These are phyloP conservation scores for Drosophila quadrilineata DNA, from an alignment of 1,140 invertebrate genomes.

Conservation along the genomic window DNA sequence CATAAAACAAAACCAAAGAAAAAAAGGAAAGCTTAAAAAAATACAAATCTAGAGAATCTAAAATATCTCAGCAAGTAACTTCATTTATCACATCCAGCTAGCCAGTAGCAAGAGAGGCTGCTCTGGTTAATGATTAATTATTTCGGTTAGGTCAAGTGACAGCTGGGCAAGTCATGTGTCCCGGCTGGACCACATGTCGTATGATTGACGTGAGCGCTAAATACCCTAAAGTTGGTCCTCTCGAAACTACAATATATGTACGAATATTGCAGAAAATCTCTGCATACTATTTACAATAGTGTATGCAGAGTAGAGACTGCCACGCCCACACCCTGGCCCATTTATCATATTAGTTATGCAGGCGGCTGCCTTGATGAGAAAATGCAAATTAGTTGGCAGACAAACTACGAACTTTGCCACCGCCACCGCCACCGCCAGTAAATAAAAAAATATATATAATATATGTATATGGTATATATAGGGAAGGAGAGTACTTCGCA, in stretches of 20 bases:
- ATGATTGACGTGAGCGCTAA: slow-evolving; percentile 73
- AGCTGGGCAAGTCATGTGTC: not conserved
- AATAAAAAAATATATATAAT: slow-evolving; percentile 53
- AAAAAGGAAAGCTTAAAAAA: slow-evolving; percentile 8
- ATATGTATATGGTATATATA: too few species aligned
- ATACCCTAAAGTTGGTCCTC: slow-evolving; percentile 38
- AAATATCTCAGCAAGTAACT: slow-evolving; percentile 13
- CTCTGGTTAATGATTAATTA: slow-evolving; percentile 66
- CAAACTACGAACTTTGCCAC: slow-evolving; percentile 63
- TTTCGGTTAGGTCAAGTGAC: not conserved
- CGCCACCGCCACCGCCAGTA: slow-evolving; percentile 39
- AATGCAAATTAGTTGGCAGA: slow-evolving; percentile 72
- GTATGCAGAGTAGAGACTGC: slow-evolving; percentile 16
- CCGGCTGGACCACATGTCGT: slow-evolving; percentile 65
- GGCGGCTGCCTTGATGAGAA: slow-evolving; percentile 72
- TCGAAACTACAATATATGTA: slow-evolving; percentile 7
- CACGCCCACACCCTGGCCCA: not conserved
- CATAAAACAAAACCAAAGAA: slow-evolving; percentile 61
- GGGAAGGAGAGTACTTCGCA: too few species aligned
- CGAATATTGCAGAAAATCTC: slow-evolving; percentile 61
- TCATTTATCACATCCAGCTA: slow-evolving; percentile 79
- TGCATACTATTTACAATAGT: slow-evolving; percentile 68
- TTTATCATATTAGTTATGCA: slow-evolving; percentile 67
- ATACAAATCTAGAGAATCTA: slow-evolving; percentile 1
- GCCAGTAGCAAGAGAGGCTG: slow-evolving; percentile 34